Base-by-base conservation (phyloP, 2,113 vertebrate species). In the Abramis brama region DNA sequence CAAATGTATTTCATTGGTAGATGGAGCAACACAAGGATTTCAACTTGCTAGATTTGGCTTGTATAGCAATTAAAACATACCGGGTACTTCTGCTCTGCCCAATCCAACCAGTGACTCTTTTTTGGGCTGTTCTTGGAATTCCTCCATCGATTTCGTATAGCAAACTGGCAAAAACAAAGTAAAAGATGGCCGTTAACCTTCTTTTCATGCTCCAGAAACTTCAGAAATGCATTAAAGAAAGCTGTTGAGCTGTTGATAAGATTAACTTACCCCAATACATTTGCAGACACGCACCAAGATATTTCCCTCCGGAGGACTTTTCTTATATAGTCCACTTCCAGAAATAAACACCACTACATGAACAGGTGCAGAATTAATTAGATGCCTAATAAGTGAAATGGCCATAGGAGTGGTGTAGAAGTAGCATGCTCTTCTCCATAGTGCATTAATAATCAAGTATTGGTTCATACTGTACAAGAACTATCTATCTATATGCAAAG, bases 31-130 rank as follows among this genome's bases (percentile, higher is more conserved):
- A 43, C 30, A 21, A 66, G 15, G 30, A 57, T 55, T 59, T 43
- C 23, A 43, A 8, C 6, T 52, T 5, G 4, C 21, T 62, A 25
- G 11, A 25, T 45, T 43, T 33, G 21, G 6, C 59, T 27, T 47
- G 11, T 47, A 23, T 5, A 82, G 17, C 5, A 43, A 15, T 27
- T 43, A 30, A 39, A 62, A 70, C 73, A 94, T 94, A 99, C 98
- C 0, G 97, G 91, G 85, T 98, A 98, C 73, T 97, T 97, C 86
- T 97, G 97, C 74, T 96, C 94, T 0, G 98, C 97, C 98, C 98
- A 99, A 91, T 99, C 98, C 87, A 99, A 73, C 98, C 98, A 99
- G 92, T 99, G 98, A 2, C 91, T 91, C 90, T 94, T 95, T 92
- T 94, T 94, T 9, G 95, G 91, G 86, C 94, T 91, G 7, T 92